Evolutionary conservation across 2,888 invertebrate genomes (phyloP), one percentile per base, ranked within the genome.

Genomic region (Merodon equestris): DNA sequence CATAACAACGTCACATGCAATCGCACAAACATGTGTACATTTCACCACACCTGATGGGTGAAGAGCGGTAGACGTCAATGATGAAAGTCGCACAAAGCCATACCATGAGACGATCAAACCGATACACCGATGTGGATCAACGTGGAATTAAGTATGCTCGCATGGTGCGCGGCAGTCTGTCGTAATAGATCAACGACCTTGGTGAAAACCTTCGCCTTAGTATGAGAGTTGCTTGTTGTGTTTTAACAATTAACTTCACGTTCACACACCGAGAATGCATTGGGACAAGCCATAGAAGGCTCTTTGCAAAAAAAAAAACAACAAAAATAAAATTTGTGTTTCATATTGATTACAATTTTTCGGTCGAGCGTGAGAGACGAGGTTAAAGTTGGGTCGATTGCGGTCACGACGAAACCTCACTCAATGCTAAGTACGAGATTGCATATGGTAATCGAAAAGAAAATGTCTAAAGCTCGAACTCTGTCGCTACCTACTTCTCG

Each of bases 141-240:
- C 47, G 40, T 50, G 45, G 51, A 63, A 61, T 57, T 57, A 45
- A 56, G 56, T 51, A 73, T 57, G 63, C 45, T 71, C 18, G 27
- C 27, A 50, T 44, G 44, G 54, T 57, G 51, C 56, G 73, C 56
- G 73, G 17, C 58, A 40, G 40, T 60, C 66, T 60, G 63, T 66
- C 48, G 74, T 63, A 68, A 73, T 79, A 79, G 73, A 73, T 79
- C 73, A 79, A 68, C 73, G 63, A 79, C 73, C 77, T 77, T 77
- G 77, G 73, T 68, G 73, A 74, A 77, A 79, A 79, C 77, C 77
- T 79, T 79, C 77, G 77, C 77, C 77, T 79, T 79, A 68, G 63
- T 58, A 64, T 67, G 61, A 57, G 56, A 45, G 63, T 36, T 15
- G 50, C 50, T 64, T 51, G 17, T 53, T 44, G 15, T 64, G 51